These are phyloP conservation scores for Myrmecophaga tridactyla DNA, from an alignment of 2,113 vertebrate genomes.

Conservation along the genomic window DNA sequence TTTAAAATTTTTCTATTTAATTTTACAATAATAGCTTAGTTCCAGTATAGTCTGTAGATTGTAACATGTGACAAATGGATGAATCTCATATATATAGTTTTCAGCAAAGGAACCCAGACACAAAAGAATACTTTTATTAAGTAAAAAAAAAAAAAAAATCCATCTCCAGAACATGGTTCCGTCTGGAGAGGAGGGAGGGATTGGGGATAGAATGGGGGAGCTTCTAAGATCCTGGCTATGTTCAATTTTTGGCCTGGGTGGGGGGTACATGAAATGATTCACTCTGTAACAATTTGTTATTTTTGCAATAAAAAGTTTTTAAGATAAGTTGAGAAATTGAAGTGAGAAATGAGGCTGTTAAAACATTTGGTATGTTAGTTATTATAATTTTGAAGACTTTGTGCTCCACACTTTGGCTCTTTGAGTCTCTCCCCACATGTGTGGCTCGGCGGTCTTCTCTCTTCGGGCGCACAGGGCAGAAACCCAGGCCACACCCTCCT, in stretches of 20 bases:
- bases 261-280: not conserved
- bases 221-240: not conserved
- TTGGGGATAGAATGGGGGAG: too few species aligned
- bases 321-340: not conserved
- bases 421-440: not conserved
- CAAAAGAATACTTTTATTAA: not conserved
- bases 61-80: not conserved
- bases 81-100: not conserved
- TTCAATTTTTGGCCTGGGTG: not conserved
- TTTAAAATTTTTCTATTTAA: not conserved
- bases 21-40: not conserved
- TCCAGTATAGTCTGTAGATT: not conserved
- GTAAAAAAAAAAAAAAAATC: not conserved
- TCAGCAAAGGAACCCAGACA: not conserved
- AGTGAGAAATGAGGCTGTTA: not conserved
- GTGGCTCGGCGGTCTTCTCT: not conserved
- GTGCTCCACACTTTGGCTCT: not conserved
- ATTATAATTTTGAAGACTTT: not conserved
- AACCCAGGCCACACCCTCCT: not conserved
- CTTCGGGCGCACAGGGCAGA: not conserved
- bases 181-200: not conserved
- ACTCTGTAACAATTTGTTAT: not conserved
- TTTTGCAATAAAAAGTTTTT: not conserved
- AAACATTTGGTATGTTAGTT: not conserved
- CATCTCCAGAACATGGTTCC: not conserved